phyloP scores from a whole-genome alignment of 2,797 vertebrate species.

The Glyptemys insculpta region DNA sequence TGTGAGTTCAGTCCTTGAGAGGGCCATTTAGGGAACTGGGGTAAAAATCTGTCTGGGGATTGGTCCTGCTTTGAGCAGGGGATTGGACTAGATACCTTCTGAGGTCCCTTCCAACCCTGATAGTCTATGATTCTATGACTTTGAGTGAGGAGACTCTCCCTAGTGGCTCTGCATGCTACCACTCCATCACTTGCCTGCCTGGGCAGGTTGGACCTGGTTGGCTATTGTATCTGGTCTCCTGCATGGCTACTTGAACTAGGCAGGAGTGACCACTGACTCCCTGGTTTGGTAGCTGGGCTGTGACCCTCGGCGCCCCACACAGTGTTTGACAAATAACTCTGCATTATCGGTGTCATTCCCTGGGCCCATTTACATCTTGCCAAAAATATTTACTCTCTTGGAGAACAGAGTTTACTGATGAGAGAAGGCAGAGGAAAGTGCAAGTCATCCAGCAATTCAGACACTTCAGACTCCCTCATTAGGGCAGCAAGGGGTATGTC shows the following conservation, averaged over 20 bases:
- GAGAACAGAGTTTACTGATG: conserved; percentile 19
- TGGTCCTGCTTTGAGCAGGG: no score
- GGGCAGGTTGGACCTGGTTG: background rate
- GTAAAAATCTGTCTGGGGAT: no score
- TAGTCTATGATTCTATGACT: no score
- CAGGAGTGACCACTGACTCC: background rate
- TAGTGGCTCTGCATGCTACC: accelerated
- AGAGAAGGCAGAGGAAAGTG: background rate
- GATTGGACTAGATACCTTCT: no score
- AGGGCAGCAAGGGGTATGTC: background rate
- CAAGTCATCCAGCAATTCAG: background rate
- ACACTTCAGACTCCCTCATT: accelerated
- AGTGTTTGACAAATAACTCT: conserved; percentile 32
- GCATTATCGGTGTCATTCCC: background rate
- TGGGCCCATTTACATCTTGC: conserved; percentile 39
- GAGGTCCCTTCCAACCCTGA: no score
- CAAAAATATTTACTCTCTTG: conserved; percentile 56
- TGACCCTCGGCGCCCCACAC: accelerated
- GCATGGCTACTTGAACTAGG: background rate
- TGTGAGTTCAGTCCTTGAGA: no score
- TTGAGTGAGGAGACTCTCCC: background rate
- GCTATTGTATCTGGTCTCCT: background rate
- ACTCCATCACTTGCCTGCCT: background rate
- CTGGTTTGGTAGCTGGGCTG: background rate
- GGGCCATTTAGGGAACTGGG: no score